Evolutionary conservation across 2,888 invertebrate genomes (phyloP).

Genomic region (Atherix ibis): DNA sequence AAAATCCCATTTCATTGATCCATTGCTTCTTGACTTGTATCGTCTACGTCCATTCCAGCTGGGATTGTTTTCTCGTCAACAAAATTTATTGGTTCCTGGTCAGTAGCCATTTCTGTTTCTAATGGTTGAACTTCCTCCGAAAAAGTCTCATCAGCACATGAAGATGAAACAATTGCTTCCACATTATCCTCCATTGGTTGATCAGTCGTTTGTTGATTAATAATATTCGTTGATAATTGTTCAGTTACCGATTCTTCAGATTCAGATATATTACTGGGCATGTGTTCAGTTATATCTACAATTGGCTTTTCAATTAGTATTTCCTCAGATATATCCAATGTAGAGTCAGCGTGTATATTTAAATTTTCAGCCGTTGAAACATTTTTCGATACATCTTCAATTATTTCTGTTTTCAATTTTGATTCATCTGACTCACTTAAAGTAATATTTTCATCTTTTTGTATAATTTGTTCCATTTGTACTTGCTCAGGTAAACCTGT

Average conservation of each 20-base stretch:
- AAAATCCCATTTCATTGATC: conserved; percentile 28
- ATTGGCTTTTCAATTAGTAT: conserved; percentile 10
- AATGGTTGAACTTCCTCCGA: conserved; percentile 11
- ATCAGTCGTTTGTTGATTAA: conserved; percentile 2
- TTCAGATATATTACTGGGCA: too few species aligned
- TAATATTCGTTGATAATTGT: background rate
- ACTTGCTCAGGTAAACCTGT: conserved; percentile 7
- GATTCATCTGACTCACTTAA: conserved; percentile 3
- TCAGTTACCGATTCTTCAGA: background rate
- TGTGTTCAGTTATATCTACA: too few species aligned
- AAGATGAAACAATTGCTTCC: conserved; percentile 8
- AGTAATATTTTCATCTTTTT: background rate
- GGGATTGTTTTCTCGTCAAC: conserved; percentile 15
- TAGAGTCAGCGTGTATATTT: too few species aligned
- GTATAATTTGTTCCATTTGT: background rate
- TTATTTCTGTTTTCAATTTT: conserved; percentile 7
- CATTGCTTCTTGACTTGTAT: conserved; percentile 31
- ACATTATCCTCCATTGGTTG: conserved; percentile 12
- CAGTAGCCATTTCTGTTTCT: conserved; percentile 25
- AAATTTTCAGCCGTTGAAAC: too few species aligned
- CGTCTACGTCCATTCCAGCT: conserved; percentile 31
- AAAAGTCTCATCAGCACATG: conserved; percentile 24
- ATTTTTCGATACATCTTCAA: conserved; percentile 10
- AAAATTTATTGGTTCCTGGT: conserved; percentile 21
- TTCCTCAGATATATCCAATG: conserved; percentile 8